phyloP scores from a whole-genome alignment of 1,140 invertebrate genomes.

The Papilio helenus region DNA sequence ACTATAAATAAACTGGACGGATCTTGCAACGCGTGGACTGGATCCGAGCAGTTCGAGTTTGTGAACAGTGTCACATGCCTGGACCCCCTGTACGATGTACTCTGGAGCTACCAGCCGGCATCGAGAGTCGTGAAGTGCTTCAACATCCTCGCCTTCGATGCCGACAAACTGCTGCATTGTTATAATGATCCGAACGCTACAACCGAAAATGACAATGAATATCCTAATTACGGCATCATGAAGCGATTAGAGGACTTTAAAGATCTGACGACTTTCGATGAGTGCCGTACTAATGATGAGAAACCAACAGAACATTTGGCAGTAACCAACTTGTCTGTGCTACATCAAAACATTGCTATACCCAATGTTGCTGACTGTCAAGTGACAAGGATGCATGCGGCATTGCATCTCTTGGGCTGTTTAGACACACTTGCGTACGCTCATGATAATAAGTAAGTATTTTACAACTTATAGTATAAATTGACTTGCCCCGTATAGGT shows the following conservation, averaged over 20 bases:
- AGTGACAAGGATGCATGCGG: constrained; percentile 92
- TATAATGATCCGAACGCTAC: constrained; percentile 61
- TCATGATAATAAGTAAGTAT: constrained; percentile 87
- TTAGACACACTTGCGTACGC: constrained; percentile 94
- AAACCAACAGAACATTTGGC: constrained; percentile 58
- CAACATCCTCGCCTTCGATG: constrained; percentile 88
- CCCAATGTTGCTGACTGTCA: constrained; percentile 88
- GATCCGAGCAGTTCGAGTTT: constrained; percentile 91
- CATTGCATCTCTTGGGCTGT: constrained; percentile 94
- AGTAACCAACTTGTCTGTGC: constrained; percentile 82
- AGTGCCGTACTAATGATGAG: constrained; percentile 59
- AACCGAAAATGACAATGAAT: constrained; percentile 62
- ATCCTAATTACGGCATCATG: constrained; percentile 72
- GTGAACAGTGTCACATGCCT: constrained; percentile 89
- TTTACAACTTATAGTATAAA: neutral
- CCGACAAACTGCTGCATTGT: constrained; percentile 67
- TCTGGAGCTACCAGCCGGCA: constrained; percentile 91
- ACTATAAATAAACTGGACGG: constrained; percentile 94
- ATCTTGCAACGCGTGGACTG: constrained; percentile 91
- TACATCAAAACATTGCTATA: constrained; percentile 91
- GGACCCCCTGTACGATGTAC: constrained; percentile 93
- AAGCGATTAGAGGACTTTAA: constrained; percentile 73
- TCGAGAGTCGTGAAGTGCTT: constrained; percentile 90
- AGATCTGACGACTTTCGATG: constrained; percentile 67
- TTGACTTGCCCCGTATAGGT: no score